These are phyloP conservation scores for Amblyjoppa proteus DNA, from an alignment of 2,888 invertebrate species.

Conservation along the genomic window DNA sequence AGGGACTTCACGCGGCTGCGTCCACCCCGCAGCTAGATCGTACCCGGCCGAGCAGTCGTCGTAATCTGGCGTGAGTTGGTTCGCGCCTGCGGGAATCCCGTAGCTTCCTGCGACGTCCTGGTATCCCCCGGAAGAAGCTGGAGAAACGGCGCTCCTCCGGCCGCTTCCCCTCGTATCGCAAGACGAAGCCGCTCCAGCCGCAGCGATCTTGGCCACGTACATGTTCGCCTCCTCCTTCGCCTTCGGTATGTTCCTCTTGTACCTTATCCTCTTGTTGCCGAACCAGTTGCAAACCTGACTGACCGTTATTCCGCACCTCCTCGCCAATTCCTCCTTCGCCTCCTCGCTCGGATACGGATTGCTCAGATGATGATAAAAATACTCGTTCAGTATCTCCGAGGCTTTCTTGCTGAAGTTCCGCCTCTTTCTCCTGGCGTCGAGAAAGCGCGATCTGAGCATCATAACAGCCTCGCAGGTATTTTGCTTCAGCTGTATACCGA, in stretches of 20 bases:
- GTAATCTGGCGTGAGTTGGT: background rate
- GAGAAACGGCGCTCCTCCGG: conserved; percentile 8
- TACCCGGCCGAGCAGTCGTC: background rate
- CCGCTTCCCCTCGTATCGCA: background rate
- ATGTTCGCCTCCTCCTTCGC: conserved; percentile 12
- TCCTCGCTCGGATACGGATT: conserved; percentile 35
- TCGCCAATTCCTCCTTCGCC: conserved; percentile 26
- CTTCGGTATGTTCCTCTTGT: conserved; percentile 17
- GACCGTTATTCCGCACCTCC: background rate
- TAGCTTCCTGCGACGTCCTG: conserved; percentile 16
- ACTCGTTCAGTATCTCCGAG: conserved; percentile 16
- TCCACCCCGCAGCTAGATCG: background rate
- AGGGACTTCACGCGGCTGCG: conserved; percentile 12
- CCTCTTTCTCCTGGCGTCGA: conserved; percentile 12
- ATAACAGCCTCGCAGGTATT: conserved; percentile 13
- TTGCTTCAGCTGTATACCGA: conserved; percentile 11
- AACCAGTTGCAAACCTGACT: conserved; percentile 18
- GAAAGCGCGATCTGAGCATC: background rate
- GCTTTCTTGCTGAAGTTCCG: conserved; percentile 27
- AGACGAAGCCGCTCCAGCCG: background rate
- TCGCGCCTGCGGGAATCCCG: background rate
- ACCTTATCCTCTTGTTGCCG: conserved; percentile 18
- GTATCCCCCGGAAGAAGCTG: conserved; percentile 25
- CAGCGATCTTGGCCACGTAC: background rate
- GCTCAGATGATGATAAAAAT: conserved; percentile 25